Percentiles rank a stretch among this genome's conserved stretches.
phyloP scores from a whole-genome alignment of 1,140 invertebrate species.

The Subanguina moxae region DNA sequence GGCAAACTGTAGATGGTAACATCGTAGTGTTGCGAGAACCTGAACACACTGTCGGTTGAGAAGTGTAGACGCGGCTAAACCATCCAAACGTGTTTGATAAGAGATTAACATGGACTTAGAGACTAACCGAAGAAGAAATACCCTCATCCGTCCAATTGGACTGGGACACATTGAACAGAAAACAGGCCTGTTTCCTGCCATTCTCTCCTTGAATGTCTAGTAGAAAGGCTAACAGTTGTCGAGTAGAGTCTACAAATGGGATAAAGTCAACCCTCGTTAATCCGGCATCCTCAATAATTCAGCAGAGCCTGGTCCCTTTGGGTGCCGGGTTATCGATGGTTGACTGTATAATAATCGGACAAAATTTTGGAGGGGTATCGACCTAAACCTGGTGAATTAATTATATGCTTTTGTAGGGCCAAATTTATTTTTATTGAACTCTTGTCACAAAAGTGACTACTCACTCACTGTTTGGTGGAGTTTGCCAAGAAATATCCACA shows the following conservation, averaged over 20 bases:
- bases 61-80: slow-evolving; percentile 58
- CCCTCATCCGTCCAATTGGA: slow-evolving; percentile 41
- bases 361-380: too few relatives aligned
- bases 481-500: slow-evolving; percentile 59
- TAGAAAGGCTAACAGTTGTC: slow-evolving; percentile 43
- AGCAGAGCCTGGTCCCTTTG: not conserved
- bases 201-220: slow-evolving; percentile 47
- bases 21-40: slow-evolving; percentile 45
- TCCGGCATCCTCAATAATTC: too few relatives aligned
- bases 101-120: not conserved
- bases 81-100: not conserved
- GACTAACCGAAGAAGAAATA: slow-evolving; percentile 44
- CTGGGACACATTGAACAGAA: slow-evolving; percentile 54
- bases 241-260: slow-evolving; percentile 43
- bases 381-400: not conserved
- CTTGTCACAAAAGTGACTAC: not conserved
- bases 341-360: too few relatives aligned
- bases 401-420: too few relatives aligned
- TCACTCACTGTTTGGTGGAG: slow-evolving; percentile 55
- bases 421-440: not conserved
- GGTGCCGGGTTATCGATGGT: too few relatives aligned
- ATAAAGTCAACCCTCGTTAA: too few relatives aligned
- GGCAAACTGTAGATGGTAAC: slow-evolving; percentile 44
- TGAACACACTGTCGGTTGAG: slow-evolving; percentile 49
- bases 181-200: slow-evolving; percentile 41